These are phyloP conservation scores for Sanderia malayensis DNA, from an alignment of 30 jellyfish, hydroid and myxozoan species.

Conservation along the genomic window DNA sequence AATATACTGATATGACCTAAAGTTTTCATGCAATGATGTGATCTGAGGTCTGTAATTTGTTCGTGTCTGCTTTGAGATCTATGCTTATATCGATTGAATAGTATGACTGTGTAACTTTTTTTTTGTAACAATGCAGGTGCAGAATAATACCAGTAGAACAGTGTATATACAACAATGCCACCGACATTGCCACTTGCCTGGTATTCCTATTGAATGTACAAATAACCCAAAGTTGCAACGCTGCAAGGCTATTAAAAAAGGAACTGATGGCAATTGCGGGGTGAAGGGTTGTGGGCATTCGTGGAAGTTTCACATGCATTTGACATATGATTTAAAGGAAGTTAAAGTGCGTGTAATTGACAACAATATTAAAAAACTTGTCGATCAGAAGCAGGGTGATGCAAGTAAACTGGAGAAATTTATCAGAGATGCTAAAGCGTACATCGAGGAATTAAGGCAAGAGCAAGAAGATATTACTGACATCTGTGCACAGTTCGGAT, in stretches of 20 bases:
- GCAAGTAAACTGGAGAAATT: constrained; percentile 18
- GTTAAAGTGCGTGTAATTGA: constrained; percentile 31
- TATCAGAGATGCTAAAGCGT: constrained; percentile 1
- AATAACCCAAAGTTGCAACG: constrained; percentile 40
- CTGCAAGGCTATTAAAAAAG: constrained; percentile 41
- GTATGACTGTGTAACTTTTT: not conserved
- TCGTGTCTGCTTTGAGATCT: not conserved
- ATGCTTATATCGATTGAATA: not conserved
- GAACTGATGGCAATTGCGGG: constrained; percentile 26
- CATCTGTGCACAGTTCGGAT: constrained; percentile 63
- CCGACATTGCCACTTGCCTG: constrained; percentile 40
- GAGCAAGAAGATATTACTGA: constrained; percentile 42
- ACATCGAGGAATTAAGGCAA: constrained; percentile 17
- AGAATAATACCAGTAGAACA: constrained; percentile 5
- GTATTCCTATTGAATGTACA: constrained; percentile 37
- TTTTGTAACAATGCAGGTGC: constrained; percentile 2
- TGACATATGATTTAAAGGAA: constrained; percentile 47
- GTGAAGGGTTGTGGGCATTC: constrained; percentile 38
- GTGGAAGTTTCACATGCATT: constrained; percentile 58
- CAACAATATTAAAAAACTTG: constrained; percentile 3
- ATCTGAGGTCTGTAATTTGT: too few species aligned
- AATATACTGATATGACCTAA: too few species aligned
- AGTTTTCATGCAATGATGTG: too few species aligned
- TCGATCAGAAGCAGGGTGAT: constrained; percentile 2
- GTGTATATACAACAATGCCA: constrained; percentile 53